Evolutionary conservation across 2,888 invertebrate species (phyloP), one percentile per base, ranked within the genome.

Genomic region (Silvanus unidentatus): DNA sequence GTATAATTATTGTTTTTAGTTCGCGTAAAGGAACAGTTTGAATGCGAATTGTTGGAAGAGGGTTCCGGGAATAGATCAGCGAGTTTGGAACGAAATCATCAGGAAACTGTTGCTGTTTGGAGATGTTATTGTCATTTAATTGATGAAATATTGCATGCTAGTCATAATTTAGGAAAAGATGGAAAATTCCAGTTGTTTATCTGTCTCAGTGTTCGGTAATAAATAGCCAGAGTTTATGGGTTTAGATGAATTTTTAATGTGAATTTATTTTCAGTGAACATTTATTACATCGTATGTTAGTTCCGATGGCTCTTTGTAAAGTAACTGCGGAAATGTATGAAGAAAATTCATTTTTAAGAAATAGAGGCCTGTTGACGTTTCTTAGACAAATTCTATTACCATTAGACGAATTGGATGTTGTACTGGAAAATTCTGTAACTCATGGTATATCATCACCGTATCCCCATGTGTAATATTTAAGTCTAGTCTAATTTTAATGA

Each of bases 171-270:
- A 14, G 99, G 98, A 42, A 98, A 98, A 71, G 98, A 99, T 74
- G 97, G 96, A 40, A 95, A 96, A 73, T 97, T 99, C 70, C 97
- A 98, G 71, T 79, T 97, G 30, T 95, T 98, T 66, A 86, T 97
- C 57, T 96, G 97, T 69, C 80, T 98, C 27, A 89, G 93, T 63
- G 81, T 92, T 58, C 85, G 95, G 95, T 95, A 71, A 9, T 15
- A n/a, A n/a, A n/a, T n/a, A n/a, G n/a, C n/a, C n/a, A n/a, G n/a
- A n/a, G n/a, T n/a, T n/a, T n/a, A n/a, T 66, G 63, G 56, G 29
- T 29, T 29, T 9, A n/a, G 8, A 29, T 29, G 8, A n/a, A n/a
- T 9, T 10, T n/a, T n/a, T n/a, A n/a, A n/a, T n/a, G n/a, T n/a
- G n/a, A n/a, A 38, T 47, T 51, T 40, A 37, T 72, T 73, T 44